These are phyloP conservation scores for Nothoprocta perdicaria DNA, from an alignment of 2,113 vertebrate species.

Conservation along the genomic window DNA sequence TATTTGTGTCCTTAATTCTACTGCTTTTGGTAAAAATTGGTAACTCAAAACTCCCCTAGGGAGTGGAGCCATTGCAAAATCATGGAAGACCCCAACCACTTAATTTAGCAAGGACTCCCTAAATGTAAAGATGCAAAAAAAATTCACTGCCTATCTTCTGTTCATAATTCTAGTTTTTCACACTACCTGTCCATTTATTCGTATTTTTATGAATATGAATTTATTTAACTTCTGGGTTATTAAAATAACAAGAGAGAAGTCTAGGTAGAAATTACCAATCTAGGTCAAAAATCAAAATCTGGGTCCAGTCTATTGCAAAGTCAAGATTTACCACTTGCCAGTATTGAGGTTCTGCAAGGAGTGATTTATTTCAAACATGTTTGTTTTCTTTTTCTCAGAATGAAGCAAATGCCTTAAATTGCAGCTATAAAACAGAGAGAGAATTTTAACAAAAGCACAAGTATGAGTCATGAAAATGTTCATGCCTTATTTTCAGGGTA, in stretches of 20 bases:
- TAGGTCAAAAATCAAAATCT: neutral
- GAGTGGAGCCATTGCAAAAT: neutral
- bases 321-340: neutral
- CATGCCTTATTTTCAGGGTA: slow-evolving; percentile 43
- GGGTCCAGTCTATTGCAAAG: neutral
- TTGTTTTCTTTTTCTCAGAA: neutral
- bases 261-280: neutral
- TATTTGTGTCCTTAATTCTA: neutral
- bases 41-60: neutral
- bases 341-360: neutral
- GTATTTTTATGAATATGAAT: too few species aligned
- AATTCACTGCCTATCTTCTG: neutral
- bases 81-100: neutral
- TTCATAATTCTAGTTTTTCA: neutral
- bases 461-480: slow-evolving; percentile 56
- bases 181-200: neutral
- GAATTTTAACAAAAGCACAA: slow-evolving; percentile 37
- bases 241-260: neutral
- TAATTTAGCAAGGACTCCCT: neutral
- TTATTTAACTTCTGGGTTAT: neutral
- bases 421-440: slow-evolving; percentile 6
- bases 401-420: slow-evolving; percentile 54
- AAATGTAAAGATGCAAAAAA: neutral
- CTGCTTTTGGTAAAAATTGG: neutral
- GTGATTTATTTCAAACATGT: slow-evolving; percentile 25